These are phyloP conservation scores for Amphipoea oculea DNA, from an alignment of 2,888 invertebrate species.

Conservation along the genomic window DNA sequence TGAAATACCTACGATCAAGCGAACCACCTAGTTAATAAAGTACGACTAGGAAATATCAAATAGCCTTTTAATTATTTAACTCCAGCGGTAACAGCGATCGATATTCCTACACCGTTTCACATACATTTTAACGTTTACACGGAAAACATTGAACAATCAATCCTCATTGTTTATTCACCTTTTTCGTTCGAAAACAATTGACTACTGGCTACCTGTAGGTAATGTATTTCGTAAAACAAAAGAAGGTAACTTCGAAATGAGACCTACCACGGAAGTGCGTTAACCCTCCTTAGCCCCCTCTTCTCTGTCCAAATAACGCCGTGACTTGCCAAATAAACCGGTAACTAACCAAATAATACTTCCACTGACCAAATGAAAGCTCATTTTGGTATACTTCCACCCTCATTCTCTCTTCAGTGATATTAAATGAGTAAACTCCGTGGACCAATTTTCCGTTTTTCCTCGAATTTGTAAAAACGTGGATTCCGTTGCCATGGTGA, in stretches of 20 bases:
- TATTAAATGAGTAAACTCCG: constrained; percentile 50
- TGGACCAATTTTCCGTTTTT: constrained; percentile 35
- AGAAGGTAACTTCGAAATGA: constrained; percentile 11
- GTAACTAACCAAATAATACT: constrained; percentile 55
- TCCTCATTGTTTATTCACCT: constrained; percentile 20
- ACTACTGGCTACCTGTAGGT: not conserved
- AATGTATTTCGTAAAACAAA: constrained; percentile 17
- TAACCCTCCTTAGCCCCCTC: constrained; percentile 36
- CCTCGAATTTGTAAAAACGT: constrained; percentile 15
- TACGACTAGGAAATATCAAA: constrained; percentile 9
- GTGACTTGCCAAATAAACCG: constrained; percentile 55
- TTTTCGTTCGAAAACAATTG: constrained; percentile 16
- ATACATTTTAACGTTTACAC: constrained; percentile 19
- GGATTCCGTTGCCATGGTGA: constrained; percentile 38
- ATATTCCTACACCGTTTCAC: constrained; percentile 28
- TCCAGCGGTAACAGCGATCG: constrained; percentile 35
- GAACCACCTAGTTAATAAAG: constrained; percentile 7
- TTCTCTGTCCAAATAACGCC: constrained; percentile 46
- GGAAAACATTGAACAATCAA: constrained; percentile 4
- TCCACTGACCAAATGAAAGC: constrained; percentile 49
- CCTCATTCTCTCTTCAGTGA: constrained; percentile 22
- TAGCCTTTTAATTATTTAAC: constrained; percentile 41
- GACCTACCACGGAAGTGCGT: constrained; percentile 7
- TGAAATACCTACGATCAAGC: not conserved
- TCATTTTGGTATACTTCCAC: constrained; percentile 45